phyloP scores from a whole-genome alignment of 2,113 vertebrate species.

The Rhombomys opimus region DNA sequence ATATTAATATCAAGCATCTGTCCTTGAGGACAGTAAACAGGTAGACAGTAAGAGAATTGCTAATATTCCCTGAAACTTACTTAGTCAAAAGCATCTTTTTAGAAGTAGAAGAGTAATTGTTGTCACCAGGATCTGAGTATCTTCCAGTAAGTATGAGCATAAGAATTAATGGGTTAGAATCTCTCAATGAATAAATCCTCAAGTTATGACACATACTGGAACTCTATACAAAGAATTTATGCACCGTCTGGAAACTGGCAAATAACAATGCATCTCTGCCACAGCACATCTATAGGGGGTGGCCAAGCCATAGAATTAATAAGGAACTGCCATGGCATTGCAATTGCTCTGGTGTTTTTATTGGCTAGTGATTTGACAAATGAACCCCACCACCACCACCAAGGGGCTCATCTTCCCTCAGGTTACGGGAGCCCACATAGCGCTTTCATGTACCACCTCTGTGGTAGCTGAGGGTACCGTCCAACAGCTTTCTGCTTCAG shows the following conservation, averaged over 20 bases:
- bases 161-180: not conserved
- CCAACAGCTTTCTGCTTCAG: not conserved
- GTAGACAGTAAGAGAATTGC: not conserved
- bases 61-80: not conserved
- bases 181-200: not conserved
- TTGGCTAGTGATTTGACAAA: not conserved
- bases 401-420: not conserved
- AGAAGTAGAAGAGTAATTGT: conserved; percentile 5
- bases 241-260: not conserved
- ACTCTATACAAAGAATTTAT: not conserved
- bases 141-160: not conserved
- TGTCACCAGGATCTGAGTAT: not conserved
- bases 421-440: not conserved
- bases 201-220: not conserved
- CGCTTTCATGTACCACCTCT: not conserved
- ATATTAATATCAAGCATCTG: not conserved
- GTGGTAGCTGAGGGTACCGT: not conserved
- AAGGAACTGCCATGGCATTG: too few relatives aligned
- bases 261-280: not conserved
- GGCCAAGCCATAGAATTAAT: too few relatives aligned
- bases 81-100: conserved; percentile 35
- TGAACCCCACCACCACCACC: too few relatives aligned
- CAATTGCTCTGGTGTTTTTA: not conserved
- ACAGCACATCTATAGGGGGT: not conserved
- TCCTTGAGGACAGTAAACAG: not conserved